Conservation (phyloP, 2,888 invertebrate species). For the Drosophila macrothrix region DNA sequence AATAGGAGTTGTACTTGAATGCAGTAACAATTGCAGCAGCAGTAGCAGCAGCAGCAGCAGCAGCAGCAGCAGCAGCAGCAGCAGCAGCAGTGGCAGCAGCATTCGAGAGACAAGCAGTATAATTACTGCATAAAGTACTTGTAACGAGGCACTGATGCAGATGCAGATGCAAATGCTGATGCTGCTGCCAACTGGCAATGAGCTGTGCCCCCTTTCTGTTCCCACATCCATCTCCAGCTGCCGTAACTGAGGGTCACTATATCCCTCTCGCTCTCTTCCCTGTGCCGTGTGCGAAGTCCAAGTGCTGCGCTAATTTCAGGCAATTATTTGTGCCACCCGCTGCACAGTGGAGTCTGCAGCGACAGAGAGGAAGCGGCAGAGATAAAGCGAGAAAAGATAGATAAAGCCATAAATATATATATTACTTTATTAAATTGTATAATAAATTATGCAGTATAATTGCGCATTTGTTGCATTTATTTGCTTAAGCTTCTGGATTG, state of each 20-base stretch:
- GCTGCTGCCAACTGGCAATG: constrained; percentile 28
- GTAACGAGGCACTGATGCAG: constrained; percentile 62
- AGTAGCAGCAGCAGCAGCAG: constrained; percentile 31
- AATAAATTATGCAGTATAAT: neutral
- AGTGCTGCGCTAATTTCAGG: constrained; percentile 73
- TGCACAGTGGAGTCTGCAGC: constrained; percentile 37
- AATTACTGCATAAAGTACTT: constrained; percentile 80
- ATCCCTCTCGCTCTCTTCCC: neutral
- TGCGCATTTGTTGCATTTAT: neutral
- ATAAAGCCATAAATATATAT: neutral
- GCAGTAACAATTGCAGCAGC: constrained; percentile 29
- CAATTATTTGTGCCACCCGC: constrained; percentile 75
- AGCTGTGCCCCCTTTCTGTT: constrained; percentile 4
- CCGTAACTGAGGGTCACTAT: constrained; percentile 15
- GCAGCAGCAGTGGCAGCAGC: constrained; percentile 24
- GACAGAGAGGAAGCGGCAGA: neutral
- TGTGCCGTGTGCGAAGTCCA: constrained; percentile 33
- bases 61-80: constrained; percentile 10
- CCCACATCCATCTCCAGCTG: neutral
- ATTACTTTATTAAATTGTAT: neutral
- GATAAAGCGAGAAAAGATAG: neutral
- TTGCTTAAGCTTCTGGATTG: neutral
- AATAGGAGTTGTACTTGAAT: constrained; percentile 66
- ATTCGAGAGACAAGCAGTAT: constrained; percentile 72
- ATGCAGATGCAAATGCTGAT: constrained; percentile 14